These are phyloP conservation scores for Nesogale talazaci DNA, from an alignment of 2,113 vertebrate genomes.

Conservation along the genomic window DNA sequence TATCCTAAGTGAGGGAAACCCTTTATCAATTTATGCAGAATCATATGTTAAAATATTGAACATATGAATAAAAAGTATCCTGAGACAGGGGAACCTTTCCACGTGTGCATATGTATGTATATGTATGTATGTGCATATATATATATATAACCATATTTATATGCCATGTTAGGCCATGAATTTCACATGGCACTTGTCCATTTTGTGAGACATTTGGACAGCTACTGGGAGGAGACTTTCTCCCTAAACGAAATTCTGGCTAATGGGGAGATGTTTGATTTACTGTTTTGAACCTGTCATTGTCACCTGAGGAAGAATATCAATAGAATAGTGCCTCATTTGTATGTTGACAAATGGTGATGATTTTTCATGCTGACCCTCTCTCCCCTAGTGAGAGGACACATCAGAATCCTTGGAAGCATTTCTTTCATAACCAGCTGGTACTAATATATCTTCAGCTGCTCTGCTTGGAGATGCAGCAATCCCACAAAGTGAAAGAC, in stretches of 20 bases:
- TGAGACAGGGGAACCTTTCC: background rate
- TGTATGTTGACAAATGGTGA: background rate
- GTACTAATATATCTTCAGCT: background rate
- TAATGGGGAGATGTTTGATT: background rate
- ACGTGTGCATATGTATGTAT: too few species aligned
- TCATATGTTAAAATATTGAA: background rate
- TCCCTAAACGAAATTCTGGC: background rate
- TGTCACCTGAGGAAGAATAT: background rate
- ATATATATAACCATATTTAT: background rate
- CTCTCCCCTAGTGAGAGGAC: background rate
- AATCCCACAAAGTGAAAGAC: constrained; percentile 29
- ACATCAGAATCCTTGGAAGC: background rate
- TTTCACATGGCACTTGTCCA: background rate
- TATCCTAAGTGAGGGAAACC: background rate
- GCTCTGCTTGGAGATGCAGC: background rate
- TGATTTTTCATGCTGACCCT: background rate
- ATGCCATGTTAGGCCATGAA: background rate
- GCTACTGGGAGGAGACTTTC: background rate
- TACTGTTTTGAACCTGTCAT: background rate
- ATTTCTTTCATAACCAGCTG: constrained; percentile 17
- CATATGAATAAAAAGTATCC: background rate
- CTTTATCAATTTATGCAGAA: background rate
- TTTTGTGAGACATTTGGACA: background rate
- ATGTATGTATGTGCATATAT: too few species aligned
- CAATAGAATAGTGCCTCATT: background rate